Evolutionary conservation across 2,888 invertebrate genomes (phyloP), one percentile per base, ranked within the genome.

Genomic region (Coenonympha glycerion): DNA sequence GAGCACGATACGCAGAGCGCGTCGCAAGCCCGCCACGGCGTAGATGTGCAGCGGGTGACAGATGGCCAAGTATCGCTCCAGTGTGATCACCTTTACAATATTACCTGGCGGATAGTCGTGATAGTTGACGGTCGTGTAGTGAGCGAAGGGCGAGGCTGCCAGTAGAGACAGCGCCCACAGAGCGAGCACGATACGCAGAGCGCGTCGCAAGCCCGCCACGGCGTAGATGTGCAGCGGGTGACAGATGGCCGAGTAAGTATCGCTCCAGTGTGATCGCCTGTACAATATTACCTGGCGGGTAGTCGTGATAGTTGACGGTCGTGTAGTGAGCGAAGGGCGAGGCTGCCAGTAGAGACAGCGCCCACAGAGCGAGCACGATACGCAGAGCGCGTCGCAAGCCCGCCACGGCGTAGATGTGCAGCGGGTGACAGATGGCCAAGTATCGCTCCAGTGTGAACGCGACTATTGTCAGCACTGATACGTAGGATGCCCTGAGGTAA

Each of bases 401-500:
- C 1, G 94, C 93, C 91, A 96, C 93, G 28, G 92, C 91, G 77
- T 95, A 93, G 54, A 93, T 89, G 68, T 92, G 91, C 31, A 97
- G 82, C 0, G 97, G 96, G 73, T 96, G 94, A 71, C 97, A 97
- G 68, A 97, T 96, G 24, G 96, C 96, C 59, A 96, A 83, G 84
- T 96, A 95, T 34, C 97, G 90, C 83, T 97, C 97, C 79, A 94
- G 91, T 0, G 96, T 96, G 81, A 97, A 97, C 2, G 95, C 95
- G 36, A 96, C 95, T 62, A 97, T 96, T 18, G 96, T 97, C 68
- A 97, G 83, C 41, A 96, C 95, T 1, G 96, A 96, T 1, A 95
- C 95, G 78, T 96, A 96, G 0, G 95, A 93, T 0, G 95, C 95
- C 77, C 95, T 95, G 83, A 0, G 58, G 62, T 48, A 60, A 21